phyloP scores from a whole-genome alignment of 2,113 vertebrate genomes.

The Mohoua ochrocephala region DNA sequence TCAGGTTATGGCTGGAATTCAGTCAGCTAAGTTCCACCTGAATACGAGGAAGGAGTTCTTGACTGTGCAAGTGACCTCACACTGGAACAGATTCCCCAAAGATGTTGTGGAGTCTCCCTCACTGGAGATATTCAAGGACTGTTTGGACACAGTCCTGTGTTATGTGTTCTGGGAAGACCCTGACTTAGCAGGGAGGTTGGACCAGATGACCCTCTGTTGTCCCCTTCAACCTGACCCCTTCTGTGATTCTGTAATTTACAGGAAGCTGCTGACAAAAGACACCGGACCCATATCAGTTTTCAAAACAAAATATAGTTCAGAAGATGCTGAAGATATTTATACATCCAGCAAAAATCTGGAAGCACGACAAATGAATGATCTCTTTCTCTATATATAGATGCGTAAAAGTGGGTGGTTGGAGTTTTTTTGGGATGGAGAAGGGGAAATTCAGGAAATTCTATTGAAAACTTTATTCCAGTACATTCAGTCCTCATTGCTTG shows the following conservation, averaged over 20 bases:
- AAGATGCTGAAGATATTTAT: background rate
- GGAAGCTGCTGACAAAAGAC: background rate
- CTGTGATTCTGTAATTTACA: background rate
- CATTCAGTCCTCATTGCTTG: background rate
- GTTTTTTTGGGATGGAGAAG: background rate
- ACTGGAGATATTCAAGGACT: background rate
- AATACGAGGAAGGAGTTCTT: background rate
- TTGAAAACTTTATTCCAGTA: background rate
- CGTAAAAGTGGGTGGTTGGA: accelerated
- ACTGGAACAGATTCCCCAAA: background rate
- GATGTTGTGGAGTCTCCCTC: too few species aligned
- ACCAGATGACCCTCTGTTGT: too few species aligned
- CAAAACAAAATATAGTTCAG: background rate
- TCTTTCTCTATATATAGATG: background rate
- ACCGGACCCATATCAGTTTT: background rate
- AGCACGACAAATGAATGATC: accelerated
- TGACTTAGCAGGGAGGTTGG: background rate
- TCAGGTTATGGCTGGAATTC: background rate
- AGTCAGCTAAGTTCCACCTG: background rate
- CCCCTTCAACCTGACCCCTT: background rate
- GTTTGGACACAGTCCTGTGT: background rate
- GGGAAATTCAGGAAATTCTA: background rate
- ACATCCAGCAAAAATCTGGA: background rate
- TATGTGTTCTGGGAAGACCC: background rate
- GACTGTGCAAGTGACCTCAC: background rate